Base-by-base conservation (phyloP, 2,797 vertebrate species). In the Scomberomorus guttatus region DNA sequence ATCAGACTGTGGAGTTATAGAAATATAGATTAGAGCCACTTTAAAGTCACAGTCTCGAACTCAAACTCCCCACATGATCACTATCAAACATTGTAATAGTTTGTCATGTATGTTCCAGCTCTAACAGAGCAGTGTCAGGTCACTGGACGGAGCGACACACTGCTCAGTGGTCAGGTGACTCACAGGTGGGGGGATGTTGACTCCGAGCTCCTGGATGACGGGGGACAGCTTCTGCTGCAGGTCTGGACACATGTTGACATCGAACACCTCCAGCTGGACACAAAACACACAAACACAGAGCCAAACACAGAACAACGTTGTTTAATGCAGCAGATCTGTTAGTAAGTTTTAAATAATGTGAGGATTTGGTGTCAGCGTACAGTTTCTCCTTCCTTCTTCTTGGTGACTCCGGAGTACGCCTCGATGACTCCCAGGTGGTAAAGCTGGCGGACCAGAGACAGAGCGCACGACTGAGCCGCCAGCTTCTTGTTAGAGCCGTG, bases 401-500 rank as follows among this genome's bases (percentile, higher is more conserved):
- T 99, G 4, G 96, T 96, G 82, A 96, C 91, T 44, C 98, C 98
- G 0, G 97, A 96, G 58, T 95, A 99, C 22, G 96, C 82, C 91
- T 99, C 98, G 51, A 99, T 94, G 51, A 99, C 95, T 0, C 93
- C 94, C 32, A 99, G 95, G 67, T 99, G 98, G 91, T 97, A 99
- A 3, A 99, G 96, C 79, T 99, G 98, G 5, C 98, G 96, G 10
- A 99, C 95, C 87, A 99, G 91, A 32, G 98, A 99, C 24, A 99
- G 95, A 0, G 98, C 97, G 78, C 97, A 99, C 7, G 98, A 97
- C 82, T 99, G 98, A 0, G 98, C 98, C 13, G 98, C 98, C 93
- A 99, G 89, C 93, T 99, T 99, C 92, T 99, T 99, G 91, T 98
- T 99, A 44, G 98, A 99, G 80, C 98, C 98, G 14, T 99, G 98